Conservation (phyloP, 1,140 invertebrate genomes). For the Drosophila parabipectinata region DNA sequence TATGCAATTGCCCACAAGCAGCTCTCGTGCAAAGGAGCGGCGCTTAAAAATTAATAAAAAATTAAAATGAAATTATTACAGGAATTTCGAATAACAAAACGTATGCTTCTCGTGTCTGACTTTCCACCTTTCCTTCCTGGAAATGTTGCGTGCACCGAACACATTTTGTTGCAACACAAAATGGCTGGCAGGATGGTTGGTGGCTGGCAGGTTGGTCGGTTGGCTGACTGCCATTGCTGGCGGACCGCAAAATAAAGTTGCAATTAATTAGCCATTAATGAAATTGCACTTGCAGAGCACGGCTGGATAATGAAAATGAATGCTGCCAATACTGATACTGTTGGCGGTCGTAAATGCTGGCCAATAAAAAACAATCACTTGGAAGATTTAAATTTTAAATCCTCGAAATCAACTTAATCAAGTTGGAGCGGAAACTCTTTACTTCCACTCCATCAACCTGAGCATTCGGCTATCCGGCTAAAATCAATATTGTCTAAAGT, state of each 20-base stretch:
- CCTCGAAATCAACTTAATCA: conserved; percentile 34
- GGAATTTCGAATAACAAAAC: conserved; percentile 73
- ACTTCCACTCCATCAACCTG: conserved; percentile 11
- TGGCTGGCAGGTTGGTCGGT: not conserved
- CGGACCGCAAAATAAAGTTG: conserved; percentile 60
- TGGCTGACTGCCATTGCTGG: conserved; percentile 24
- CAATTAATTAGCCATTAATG: conserved; percentile 75
- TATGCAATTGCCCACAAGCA: conserved; percentile 29
- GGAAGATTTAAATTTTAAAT: conserved; percentile 25
- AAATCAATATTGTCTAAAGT: conserved; percentile 32
- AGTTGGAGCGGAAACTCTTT: conserved; percentile 16
- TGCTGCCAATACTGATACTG: conserved; percentile 33
- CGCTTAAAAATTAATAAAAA: conserved; percentile 70
- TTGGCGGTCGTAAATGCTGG: conserved; percentile 38
- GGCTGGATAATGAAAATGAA: conserved; percentile 51
- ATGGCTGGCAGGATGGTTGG: conserved; percentile 23
- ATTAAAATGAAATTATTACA: conserved; percentile 68
- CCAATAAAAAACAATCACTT: conserved; percentile 33
- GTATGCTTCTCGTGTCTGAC: conserved; percentile 28
- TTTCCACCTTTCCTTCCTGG: not conserved
- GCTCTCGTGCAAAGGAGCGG: conserved; percentile 42
- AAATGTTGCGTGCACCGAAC: conserved; percentile 46
- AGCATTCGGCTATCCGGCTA: not conserved
- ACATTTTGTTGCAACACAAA: conserved; percentile 55
- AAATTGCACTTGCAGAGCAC: conserved; percentile 35